A percentile compares a stretch with the other conserved stretches of the same genome.
phyloP scores from a whole-genome alignment of 2,797 vertebrate genomes.

The Coranthus polyacanthus region DNA sequence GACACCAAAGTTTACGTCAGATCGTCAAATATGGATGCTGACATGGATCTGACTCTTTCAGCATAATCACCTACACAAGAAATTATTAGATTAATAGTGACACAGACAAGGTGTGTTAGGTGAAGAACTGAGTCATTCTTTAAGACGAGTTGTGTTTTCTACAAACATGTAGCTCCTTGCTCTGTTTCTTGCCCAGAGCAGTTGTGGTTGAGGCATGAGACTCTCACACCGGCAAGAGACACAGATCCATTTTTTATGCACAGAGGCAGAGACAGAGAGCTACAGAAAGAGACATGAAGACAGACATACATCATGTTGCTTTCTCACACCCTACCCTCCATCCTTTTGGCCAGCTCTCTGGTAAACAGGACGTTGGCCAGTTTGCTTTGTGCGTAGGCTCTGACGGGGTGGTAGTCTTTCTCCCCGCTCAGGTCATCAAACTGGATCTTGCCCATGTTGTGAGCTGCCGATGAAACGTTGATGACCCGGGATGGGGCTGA shows the following conservation, averaged over 20 bases:
- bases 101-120: neutral
- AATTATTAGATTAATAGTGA: neutral
- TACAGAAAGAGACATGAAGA: neutral
- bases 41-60: too few relatives aligned
- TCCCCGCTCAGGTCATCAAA: conserved; percentile 82
- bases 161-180: conserved; percentile 23
- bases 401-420: conserved; percentile 73
- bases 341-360: conserved; percentile 80
- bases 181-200: conserved; percentile 38
- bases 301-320: conserved; percentile 1
- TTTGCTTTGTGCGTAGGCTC: conserved; percentile 84
- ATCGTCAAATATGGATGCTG: neutral
- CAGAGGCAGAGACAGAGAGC: conserved; percentile 4
- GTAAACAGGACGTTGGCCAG: conserved; percentile 85
- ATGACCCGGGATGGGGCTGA: conserved; percentile 83
- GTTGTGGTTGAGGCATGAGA: conserved; percentile 72
- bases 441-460: conserved; percentile 82
- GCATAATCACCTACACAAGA: neutral
- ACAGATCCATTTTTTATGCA: conserved; percentile 49
- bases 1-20: neutral
- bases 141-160: neutral
- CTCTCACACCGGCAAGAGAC: conserved; percentile 55
- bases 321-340: conserved; percentile 69
- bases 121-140: neutral
- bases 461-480: conserved; percentile 77